These are phyloP conservation scores for Poeciliopsis occidentalis DNA, from an alignment of 2,113 vertebrate genomes.

Conservation along the genomic window DNA sequence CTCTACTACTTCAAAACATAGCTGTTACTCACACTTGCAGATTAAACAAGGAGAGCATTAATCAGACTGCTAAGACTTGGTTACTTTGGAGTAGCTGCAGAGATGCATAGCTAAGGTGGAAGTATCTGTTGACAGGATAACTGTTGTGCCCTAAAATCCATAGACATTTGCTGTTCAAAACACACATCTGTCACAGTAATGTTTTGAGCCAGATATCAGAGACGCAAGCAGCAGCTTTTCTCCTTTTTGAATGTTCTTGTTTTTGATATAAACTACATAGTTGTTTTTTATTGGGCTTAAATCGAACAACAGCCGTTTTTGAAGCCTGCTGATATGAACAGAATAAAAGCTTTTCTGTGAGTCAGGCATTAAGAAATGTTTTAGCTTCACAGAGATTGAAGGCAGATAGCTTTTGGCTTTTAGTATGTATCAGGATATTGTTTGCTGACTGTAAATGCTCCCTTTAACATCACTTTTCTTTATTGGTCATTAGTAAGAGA, in stretches of 20 bases:
- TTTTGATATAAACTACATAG: too few species aligned
- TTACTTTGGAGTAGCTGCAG: too few species aligned
- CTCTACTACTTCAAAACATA: too few species aligned
- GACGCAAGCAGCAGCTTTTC: constrained; percentile 1
- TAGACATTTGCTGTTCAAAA: neutral
- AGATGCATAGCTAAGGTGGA: too few species aligned
- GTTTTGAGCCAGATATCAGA: neutral
- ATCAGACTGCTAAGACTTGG: too few species aligned
- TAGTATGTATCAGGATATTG: constrained; percentile 18
- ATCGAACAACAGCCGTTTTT: neutral
- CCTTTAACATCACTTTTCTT: constrained; percentile 4
- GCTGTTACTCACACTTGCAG: too few species aligned
- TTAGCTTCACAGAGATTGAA: constrained; percentile 59
- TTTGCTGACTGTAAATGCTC: constrained; percentile 16
- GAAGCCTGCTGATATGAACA: neutral
- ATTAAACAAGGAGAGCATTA: too few species aligned
- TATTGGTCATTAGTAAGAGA: neutral
- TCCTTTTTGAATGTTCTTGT: constrained; percentile 13
- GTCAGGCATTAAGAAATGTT: neutral
- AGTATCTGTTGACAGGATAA: too few species aligned
- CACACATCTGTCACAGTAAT: constrained; percentile 46
- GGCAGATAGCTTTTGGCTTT: constrained; percentile 78
- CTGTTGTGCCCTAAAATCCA: neutral
- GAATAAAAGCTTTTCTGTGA: constrained; percentile 3
- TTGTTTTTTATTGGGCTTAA: neutral